Base-by-base conservation (phyloP, 2,113 vertebrate genomes). In the Ptychochromis oligacanthus region DNA sequence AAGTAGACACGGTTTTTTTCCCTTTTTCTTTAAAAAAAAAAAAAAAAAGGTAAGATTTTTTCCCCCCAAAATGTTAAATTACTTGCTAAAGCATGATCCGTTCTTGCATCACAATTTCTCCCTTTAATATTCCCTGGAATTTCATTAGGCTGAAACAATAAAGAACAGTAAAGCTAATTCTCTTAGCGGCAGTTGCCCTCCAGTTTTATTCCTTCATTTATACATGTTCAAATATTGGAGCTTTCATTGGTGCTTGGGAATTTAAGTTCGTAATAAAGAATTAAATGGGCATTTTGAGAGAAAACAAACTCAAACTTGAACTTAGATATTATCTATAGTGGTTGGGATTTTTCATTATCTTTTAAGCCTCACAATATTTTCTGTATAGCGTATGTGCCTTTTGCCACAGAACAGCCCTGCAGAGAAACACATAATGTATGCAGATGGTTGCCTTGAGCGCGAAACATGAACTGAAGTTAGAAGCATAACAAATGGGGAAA, bases 341-440 rank as follows among this genome's bases (percentile, higher is more conserved):
- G 15, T 82, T 64, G 22, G 13, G 79, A 74, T 46, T 86, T 90
- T 83, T 88, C 80, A 91, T 90, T 89, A 81, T 82, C 17, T 55
- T 89, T 88, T 84, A 74, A 84, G 65, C 84, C n/a, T 78, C 78
- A 79, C 64, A 82, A 14, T 54, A 46, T 56, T 82, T 92, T 77
- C 91, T 93, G 90, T 93, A 87, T 91, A 91, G 93, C 91, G 74
- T 74, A 93, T 76, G 61, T 5, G 85, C 15, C 15, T 70, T 70
- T 86, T 83, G 86, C 89, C 54, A 87, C 43, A 81, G 79, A 90
- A 81, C 26, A 74, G 56, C 75, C 82, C 85, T 38, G 61, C 75
- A 85, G 90, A 67, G 24, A 83, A 86, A 84, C 72, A 36, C 89
- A 78, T 91, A 67, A 92, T 92, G 70, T 60, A 91, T 89, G 83